A percentile compares a stretch with the other conserved stretches of the same genome.
Evolutionary conservation across 2,888 invertebrate species (phyloP).

Genomic region (Xanthorhoe spadicearia): DNA sequence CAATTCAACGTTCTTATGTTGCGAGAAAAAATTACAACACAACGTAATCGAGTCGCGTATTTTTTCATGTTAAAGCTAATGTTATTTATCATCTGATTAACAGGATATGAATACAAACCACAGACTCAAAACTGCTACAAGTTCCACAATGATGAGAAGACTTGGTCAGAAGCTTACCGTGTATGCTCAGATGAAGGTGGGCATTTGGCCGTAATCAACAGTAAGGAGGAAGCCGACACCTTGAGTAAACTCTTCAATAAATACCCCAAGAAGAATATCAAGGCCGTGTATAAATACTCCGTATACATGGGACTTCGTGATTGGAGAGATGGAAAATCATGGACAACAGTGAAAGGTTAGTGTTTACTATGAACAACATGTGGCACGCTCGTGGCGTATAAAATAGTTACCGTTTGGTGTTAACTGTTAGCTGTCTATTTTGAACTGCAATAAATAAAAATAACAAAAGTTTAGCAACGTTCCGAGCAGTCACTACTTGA

Average conservation of each 20-base stretch:
- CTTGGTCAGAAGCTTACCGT: conserved; percentile 9
- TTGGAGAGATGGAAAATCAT: not conserved
- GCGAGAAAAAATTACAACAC: no score
- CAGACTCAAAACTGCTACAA: conserved; percentile 22
- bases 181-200: conserved; percentile 7
- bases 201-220: conserved; percentile 15
- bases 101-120: conserved; percentile 14
- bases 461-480: no score
- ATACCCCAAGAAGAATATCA: not conserved
- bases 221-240: not conserved
- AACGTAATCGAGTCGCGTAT: no score
- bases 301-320: conserved; percentile 6
- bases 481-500: no score
- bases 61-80: not conserved
- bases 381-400: no score
- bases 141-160: conserved; percentile 1
- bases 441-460: no score
- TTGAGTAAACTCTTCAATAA: conserved; percentile 1
- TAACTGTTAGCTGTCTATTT: no score
- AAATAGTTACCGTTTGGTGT: no score
- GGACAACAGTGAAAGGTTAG: conserved; percentile 4
- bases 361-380: no score
- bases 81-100: conserved; percentile 1
- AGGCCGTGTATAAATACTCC: not conserved
- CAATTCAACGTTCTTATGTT: no score